These are phyloP conservation scores for Sesia bembeciformis DNA, from an alignment of 2,888 invertebrate species.

Conservation along the genomic window DNA sequence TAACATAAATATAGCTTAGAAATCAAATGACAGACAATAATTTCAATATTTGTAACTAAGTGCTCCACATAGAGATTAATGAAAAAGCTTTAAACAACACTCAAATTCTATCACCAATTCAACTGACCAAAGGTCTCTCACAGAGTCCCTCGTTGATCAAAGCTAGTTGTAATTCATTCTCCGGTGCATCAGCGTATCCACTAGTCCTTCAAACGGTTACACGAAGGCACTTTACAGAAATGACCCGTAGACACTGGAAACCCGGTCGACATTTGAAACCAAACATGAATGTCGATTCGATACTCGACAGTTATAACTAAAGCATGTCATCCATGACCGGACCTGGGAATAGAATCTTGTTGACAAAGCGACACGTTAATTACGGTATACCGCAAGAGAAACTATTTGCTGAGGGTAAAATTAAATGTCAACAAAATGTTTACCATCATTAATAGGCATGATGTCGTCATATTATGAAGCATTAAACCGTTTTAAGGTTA, in stretches of 20 bases:
- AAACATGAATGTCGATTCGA: neutral
- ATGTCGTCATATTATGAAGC: too few species aligned
- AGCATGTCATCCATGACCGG: slow-evolving; percentile 33
- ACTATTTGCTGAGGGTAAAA: neutral
- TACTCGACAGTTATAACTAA: slow-evolving; percentile 25
- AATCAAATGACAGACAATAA: too few species aligned
- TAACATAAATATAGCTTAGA: neutral
- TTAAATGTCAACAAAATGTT: neutral
- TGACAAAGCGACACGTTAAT: neutral
- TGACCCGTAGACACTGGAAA: slow-evolving; percentile 25
- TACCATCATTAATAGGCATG: neutral
- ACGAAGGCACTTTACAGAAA: slow-evolving; percentile 25
- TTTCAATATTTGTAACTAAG: neutral
- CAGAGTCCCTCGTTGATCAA: slow-evolving; percentile 4
- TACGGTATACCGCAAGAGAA: neutral
- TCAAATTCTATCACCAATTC: neutral
- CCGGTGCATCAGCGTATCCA: slow-evolving; percentile 34
- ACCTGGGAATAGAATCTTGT: slow-evolving; percentile 30
- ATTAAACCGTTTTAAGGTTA: too few species aligned
- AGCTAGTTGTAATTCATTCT: slow-evolving; percentile 41
- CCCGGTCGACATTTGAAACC: neutral
- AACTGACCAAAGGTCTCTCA: neutral
- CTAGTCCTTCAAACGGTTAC: slow-evolving; percentile 34
- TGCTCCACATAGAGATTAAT: too few species aligned
- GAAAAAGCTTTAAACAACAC: too few species aligned